These are phyloP conservation scores for Drusus annulatus DNA, from an alignment of 1,140 invertebrate species.

Conservation along the genomic window DNA sequence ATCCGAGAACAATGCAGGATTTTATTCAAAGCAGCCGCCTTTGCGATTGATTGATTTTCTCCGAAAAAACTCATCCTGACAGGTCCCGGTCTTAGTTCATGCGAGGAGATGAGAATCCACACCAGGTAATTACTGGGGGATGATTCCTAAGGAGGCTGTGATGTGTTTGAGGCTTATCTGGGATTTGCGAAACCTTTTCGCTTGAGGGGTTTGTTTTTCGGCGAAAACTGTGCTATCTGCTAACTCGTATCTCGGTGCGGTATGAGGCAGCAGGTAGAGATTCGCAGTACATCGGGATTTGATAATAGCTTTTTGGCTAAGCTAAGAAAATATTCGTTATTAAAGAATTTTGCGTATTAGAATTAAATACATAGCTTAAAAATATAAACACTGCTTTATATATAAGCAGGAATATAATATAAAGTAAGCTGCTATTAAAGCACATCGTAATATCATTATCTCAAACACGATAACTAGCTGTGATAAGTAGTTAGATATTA, in stretches of 20 bases:
- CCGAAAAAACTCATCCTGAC: conserved; percentile 14
- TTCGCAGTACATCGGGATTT: not conserved
- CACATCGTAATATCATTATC: too few species aligned
- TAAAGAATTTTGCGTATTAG: conserved; percentile 24
- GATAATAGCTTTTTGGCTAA: conserved; percentile 21
- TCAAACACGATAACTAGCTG: too few species aligned
- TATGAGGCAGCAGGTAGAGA: conserved; percentile 24
- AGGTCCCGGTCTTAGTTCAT: conserved; percentile 11
- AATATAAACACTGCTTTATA: too few species aligned
- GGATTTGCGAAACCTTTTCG: conserved; percentile 47
- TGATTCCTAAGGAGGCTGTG: conserved; percentile 25
- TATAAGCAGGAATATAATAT: too few species aligned
- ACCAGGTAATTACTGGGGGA: conserved; percentile 39
- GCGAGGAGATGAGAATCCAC: conserved; percentile 19
- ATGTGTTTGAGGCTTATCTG: conserved; percentile 41
- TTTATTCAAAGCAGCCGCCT: not conserved
- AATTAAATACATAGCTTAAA: not conserved
- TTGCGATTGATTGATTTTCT: conserved; percentile 22
- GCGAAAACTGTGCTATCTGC: conserved; percentile 45
- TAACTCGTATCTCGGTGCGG: conserved; percentile 19
- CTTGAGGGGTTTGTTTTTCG: conserved; percentile 49
- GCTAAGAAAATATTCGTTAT: conserved; percentile 26
- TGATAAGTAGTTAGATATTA: too few species aligned
- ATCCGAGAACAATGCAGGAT: not conserved
- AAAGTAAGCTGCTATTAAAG: too few species aligned